Base-by-base conservation (phyloP, 2,888 invertebrate genomes). In the Pollenia griseotomentosa region DNA sequence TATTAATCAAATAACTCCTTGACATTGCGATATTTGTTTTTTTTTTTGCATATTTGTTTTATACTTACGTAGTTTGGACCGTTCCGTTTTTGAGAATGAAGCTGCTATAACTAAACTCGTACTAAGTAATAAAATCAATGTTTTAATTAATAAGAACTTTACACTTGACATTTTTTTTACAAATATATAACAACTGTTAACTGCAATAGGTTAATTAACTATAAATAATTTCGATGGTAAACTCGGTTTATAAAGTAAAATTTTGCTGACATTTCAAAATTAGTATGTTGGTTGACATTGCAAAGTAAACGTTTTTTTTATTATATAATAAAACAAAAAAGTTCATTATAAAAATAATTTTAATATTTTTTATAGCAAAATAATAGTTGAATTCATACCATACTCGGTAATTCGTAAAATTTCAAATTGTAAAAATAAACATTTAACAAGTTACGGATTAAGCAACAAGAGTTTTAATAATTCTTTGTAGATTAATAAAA, bases 51-150 rank as follows among this genome's bases (percentile, higher is more conserved):
- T 0, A 42, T 33, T 6, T 33, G 6, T 33, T 33, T 33, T 33
- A 33, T 65, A 83, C 89, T 86, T 83, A 89, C 89, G 89, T 40
- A 89, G 53, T 82, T 88, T 88, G 7, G 48, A 33, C 33, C 65
- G 66, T 23, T 88, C 84, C 16, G 79, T 84, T 57, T 88, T 85
- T 33, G 40, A 16, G 3, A 84, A 23, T 23, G 79, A 48, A 14
- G 63, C 81, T 16, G 59, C 51, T n/a, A 46, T 12, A 19, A 59
- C 33, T 40, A 66, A 61, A 61, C 77, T 73, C 16, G 74, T 9
- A 5, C 59, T 44, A 0, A 71, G 14, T 19, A 74, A 14, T 51
- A 77, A 44, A 55, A 19, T 80, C 51, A 61, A 71, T 12, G 73
- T 7, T 16, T 66, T 33, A 51, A 0, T 48, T 48, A 6, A 16